Percentiles rank a stretch among this genome's conserved stretches.
Evolutionary conservation across 2,113 vertebrate genomes (phyloP).

Genomic region (Strix uralensis): DNA sequence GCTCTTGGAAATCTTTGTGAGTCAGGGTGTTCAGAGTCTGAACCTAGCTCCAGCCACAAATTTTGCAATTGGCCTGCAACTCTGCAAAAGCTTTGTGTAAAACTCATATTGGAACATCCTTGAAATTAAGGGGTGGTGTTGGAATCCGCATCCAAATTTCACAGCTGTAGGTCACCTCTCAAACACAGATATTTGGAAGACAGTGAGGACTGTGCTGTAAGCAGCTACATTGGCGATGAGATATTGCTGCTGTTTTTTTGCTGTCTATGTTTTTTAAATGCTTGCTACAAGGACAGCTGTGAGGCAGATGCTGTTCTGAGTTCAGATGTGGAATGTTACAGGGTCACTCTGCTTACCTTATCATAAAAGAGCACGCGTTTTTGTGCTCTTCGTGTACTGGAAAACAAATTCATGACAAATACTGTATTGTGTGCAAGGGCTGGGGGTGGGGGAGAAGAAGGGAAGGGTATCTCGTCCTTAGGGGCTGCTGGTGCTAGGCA

Average conservation of each 20-base stretch:
- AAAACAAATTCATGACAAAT: conserved; percentile 64
- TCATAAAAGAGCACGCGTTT: conserved; percentile 55
- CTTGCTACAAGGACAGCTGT: conserved; percentile 63
- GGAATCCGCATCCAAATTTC: conserved; percentile 56
- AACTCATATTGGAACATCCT: conserved; percentile 41
- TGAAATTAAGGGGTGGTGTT: conserved; percentile 48
- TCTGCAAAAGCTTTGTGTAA: background rate
- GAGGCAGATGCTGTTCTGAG: conserved; percentile 63
- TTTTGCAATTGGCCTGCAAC: conserved; percentile 28
- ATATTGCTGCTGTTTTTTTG: conserved; percentile 50
- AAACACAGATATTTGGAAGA: conserved; percentile 47
- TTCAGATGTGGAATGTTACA: conserved; percentile 67
- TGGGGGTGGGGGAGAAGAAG: conserved; percentile 43
- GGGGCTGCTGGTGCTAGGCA: conserved; percentile 53
- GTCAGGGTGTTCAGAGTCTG: conserved; percentile 39
- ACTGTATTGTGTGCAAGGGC: conserved; percentile 20
- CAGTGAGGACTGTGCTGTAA: conserved; percentile 22
- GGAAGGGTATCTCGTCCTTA: conserved; percentile 56
- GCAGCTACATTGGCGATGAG: conserved; percentile 18
- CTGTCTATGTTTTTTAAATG: conserved; percentile 47
- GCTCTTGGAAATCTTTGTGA: conserved; percentile 39
- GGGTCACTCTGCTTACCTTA: conserved; percentile 67
- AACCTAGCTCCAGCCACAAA: conserved; percentile 21
- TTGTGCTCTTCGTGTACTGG: conserved; percentile 57
- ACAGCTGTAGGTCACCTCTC: conserved; percentile 65